phyloP scores from a whole-genome alignment of 37 sponge, comb jelly and placozoan genomes.

The Cliona cf. orientalis region DNA sequence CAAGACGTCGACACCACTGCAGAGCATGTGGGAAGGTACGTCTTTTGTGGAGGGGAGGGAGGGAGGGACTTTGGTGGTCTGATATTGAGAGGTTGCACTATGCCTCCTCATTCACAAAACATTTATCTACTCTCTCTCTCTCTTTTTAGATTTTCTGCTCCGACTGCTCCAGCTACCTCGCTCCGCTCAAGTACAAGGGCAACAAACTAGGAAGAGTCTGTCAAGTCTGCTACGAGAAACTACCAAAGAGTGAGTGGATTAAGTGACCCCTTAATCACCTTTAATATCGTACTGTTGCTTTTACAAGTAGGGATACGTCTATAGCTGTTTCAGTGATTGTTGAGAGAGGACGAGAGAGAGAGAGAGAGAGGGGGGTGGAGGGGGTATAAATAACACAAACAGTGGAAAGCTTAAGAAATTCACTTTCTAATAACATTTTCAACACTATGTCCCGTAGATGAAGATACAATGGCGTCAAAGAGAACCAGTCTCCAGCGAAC shows the following conservation, averaged over 20 bases:
- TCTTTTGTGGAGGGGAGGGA: background rate
- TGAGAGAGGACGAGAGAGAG: too few species aligned
- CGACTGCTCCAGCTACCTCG: slow-evolving; percentile 63
- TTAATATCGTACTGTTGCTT: background rate
- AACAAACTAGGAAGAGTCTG: slow-evolving; percentile 74
- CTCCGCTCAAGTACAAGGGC: slow-evolving; percentile 55
- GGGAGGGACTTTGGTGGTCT: background rate
- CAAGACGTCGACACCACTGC: slow-evolving; percentile 84
- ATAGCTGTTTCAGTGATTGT: too few species aligned
- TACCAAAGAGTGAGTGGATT: slow-evolving; percentile 2
- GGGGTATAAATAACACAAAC: too few species aligned
- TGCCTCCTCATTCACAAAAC: background rate
- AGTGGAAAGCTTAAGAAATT: too few species aligned
- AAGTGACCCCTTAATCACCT: background rate
- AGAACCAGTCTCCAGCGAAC: background rate
- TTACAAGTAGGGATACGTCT: slow-evolving; percentile 22
- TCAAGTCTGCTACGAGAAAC: slow-evolving; percentile 69
- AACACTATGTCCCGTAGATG: background rate
- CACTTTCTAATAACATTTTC: too few species aligned
- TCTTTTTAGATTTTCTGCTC: slow-evolving; percentile 73
- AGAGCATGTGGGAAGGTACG: slow-evolving; percentile 87
- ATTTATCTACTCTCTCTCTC: too few species aligned
- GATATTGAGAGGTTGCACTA: background rate
- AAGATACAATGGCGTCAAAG: background rate
- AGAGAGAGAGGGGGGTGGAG: too few species aligned